Percentiles rank a stretch among this genome's conserved stretches.
Conservation (phyloP, 2,797 vertebrate genomes). For the Calcarius lapponicus region DNA sequence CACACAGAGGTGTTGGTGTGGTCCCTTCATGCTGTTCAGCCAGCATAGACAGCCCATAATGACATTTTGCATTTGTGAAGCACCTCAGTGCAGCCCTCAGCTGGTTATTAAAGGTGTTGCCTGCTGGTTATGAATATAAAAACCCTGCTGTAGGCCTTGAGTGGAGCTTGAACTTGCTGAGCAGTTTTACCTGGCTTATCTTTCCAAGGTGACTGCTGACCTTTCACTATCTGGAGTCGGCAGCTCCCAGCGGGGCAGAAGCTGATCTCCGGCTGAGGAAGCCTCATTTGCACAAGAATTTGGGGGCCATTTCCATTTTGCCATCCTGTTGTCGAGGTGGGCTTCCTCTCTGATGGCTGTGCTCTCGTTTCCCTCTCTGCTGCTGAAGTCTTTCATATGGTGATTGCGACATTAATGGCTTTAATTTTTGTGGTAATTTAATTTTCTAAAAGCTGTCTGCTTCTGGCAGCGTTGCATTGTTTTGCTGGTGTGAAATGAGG, state of each 20-base stretch:
- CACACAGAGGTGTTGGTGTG: accelerated
- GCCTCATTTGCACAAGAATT: slow-evolving; percentile 60
- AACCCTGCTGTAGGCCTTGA: not conserved
- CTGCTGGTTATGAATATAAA: not conserved
- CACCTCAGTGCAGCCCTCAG: not conserved
- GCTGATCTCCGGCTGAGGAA: not conserved
- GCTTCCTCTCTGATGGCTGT: not conserved
- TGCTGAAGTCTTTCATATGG: slow-evolving; percentile 11
- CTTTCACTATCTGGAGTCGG: not conserved
- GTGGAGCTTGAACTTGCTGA: not conserved
- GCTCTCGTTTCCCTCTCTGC: not conserved
- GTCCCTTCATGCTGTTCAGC: not conserved
- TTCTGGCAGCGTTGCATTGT: not conserved
- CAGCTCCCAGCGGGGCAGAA: slow-evolving; percentile 5
- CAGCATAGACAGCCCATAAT: not conserved
- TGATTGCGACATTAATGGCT: slow-evolving; percentile 18
- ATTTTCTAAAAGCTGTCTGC: not conserved
- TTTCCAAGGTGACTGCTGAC: not conserved
- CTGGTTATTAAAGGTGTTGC: not conserved
- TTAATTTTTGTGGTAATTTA: slow-evolving; percentile 30
- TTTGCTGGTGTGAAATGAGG: not conserved
- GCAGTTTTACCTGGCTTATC: slow-evolving; percentile 2
- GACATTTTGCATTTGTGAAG: not conserved
- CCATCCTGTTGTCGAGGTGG: not conserved
- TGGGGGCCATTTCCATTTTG: slow-evolving; percentile 34